Conservation (phyloP, 53 echinoderm and acorn worm genomes). For the Paracentrotus lividus region DNA sequence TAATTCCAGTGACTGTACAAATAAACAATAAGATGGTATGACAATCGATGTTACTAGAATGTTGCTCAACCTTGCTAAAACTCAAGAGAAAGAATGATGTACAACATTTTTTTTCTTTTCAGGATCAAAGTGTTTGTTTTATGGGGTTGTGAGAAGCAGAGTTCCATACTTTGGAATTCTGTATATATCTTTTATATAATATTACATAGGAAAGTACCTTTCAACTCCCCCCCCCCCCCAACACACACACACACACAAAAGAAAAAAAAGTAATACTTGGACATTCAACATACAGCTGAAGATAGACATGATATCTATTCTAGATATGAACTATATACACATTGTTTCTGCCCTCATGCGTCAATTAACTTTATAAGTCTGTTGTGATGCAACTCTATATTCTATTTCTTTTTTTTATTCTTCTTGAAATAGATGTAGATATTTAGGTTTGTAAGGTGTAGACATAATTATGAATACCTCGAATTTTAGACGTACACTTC, state of each 20-base stretch:
- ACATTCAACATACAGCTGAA: background rate
- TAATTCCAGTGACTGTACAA: background rate
- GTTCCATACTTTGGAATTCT: background rate
- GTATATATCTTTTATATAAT: background rate
- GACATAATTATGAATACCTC: constrained; percentile 15
- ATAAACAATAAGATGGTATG: background rate
- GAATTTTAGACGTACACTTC: background rate
- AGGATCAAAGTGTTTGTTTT: background rate
- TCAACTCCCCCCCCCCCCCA: background rate
- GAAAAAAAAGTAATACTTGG: background rate
- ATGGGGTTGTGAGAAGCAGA: background rate
- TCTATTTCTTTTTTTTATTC: background rate
- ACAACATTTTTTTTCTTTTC: background rate
- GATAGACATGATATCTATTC: background rate
- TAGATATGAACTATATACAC: background rate
- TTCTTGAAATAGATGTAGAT: constrained; percentile 37
- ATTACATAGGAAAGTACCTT: background rate
- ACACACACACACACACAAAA: no score
- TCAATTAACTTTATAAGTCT: background rate
- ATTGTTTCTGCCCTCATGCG: background rate
- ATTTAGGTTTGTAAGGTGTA: background rate
- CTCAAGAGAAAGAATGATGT: background rate
- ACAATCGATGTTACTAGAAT: background rate
- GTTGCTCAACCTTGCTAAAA: background rate
- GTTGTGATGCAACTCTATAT: background rate